Percentiles rank a stretch among this genome's conserved stretches.
Evolutionary conservation across 2,888 invertebrate genomes (phyloP).

Genomic region (Macroteleia sp.): DNA sequence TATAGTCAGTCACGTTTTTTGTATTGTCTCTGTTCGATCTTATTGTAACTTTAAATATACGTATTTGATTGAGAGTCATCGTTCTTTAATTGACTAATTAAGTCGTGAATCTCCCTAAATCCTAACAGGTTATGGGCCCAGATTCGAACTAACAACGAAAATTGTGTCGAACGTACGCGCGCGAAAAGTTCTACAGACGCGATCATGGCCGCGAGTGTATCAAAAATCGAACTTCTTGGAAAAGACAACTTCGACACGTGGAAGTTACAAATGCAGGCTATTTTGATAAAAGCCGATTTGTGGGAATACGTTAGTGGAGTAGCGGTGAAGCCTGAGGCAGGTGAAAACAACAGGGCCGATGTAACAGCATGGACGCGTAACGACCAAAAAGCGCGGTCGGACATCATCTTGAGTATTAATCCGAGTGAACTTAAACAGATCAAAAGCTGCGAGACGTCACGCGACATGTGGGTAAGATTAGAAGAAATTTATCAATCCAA

Average conservation of each 20-base stretch:
- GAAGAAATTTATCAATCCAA: conserved; percentile 77
- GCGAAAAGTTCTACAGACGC: neutral
- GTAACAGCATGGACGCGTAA: conserved; percentile 44
- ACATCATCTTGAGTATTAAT: conserved; percentile 62
- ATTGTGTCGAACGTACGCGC: too few relatives aligned
- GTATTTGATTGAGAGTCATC: too few relatives aligned
- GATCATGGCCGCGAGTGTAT: neutral
- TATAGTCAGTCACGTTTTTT: too few relatives aligned
- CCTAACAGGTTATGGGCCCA: too few relatives aligned
- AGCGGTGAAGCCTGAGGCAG: conserved; percentile 15
- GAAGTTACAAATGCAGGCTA: neutral
- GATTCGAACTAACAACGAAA: too few relatives aligned
- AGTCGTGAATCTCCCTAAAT: too few relatives aligned
- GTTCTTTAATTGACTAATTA: too few relatives aligned
- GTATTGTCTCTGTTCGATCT: too few relatives aligned
- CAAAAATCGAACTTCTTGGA: neutral
- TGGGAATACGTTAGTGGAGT: conserved; percentile 51
- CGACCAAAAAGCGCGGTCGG: conserved; percentile 64
- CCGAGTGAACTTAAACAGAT: conserved; percentile 66
- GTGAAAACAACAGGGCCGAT: conserved; percentile 6
- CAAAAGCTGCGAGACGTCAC: conserved; percentile 70
- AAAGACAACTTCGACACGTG: neutral
- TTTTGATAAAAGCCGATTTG: neutral
- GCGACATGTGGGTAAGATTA: conserved; percentile 78
- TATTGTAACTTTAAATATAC: too few relatives aligned